Evolutionary conservation across 2,888 invertebrate genomes (phyloP), one percentile per base, ranked within the genome.

Genomic region (Oeneis ivallda): DNA sequence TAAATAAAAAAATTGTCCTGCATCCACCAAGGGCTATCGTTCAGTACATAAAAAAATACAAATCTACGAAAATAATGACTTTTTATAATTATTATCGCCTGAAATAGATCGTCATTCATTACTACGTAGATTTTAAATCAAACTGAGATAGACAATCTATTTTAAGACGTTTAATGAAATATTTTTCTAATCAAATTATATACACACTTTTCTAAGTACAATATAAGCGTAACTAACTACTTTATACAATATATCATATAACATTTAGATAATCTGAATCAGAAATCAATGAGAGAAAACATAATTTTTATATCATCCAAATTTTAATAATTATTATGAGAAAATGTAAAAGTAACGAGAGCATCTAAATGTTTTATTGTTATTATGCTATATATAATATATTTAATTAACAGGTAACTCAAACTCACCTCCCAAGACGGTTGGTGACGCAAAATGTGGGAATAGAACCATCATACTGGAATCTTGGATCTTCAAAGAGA

Each of bases 391-490:
- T 26, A 26, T 26, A 60, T 66, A 49, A 57, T 53, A 17, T 54
- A 64, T 39, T 11, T 43, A 74, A 73, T 70, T 64, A 69, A 77
- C 74, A 75, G 76, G 76, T 75, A 71, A 70, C 61, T 73, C 62
- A 73, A 70, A 90, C 90, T 90, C 88, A 90, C 90, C 90, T 84
- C 78, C 71, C 68, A 67, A 72, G 81, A 77, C 74, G 76, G 75
- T 81, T 83, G 84, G 80, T 80, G 79, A 73, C 81, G 76, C 85
- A 78, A 86, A 86, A 83, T 77, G 81, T 81, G 80, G 85, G 75
- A 50, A 76, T 81, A 85, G 81, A 68, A 60, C 66, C 69, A 69
- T 68, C 69, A 57, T 66, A 62, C 66, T 72, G 67, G 63, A 66
- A 83, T 83, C 81, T 73, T 79, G 80, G 78, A 77, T 79, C 84